Conservation (phyloP, 1,140 invertebrate species). For the Saxidomus purpurata region DNA sequence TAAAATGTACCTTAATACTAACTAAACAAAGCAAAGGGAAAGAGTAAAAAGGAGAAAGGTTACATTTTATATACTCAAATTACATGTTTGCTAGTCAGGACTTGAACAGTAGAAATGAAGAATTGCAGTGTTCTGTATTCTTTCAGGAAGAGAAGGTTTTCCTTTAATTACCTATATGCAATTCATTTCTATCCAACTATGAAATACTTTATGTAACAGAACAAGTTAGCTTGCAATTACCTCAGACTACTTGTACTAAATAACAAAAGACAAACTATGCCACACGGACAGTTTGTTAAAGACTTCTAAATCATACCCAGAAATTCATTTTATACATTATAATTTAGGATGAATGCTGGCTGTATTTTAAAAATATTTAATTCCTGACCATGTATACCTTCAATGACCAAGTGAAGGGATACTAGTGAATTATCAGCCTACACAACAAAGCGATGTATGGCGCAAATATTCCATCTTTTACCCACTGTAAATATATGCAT, state of each 20-base stretch:
- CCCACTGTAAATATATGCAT: too few species aligned
- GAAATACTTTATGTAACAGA: not conserved
- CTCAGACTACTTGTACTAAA: not conserved
- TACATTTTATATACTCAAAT: constrained; percentile 46
- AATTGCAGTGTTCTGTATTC: not conserved
- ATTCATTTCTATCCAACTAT: too few species aligned
- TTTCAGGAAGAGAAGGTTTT: too few species aligned
- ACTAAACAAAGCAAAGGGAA: constrained; percentile 68
- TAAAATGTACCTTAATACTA: constrained; percentile 53
- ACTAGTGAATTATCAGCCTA: too few species aligned
- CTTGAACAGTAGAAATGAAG: constrained; percentile 25
- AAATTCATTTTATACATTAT: too few species aligned
- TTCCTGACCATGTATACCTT: too few species aligned
- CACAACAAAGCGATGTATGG: too few species aligned
- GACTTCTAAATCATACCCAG: not conserved
- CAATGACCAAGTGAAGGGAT: too few species aligned
- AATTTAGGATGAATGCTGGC: too few species aligned
- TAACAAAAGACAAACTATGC: not conserved
- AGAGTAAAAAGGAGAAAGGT: constrained; percentile 43
- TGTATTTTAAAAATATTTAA: too few species aligned
- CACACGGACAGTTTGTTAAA: not conserved
- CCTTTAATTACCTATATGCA: too few species aligned
- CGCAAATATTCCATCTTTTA: too few species aligned
- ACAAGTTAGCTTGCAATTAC: not conserved
- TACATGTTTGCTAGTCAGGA: constrained; percentile 21